These are phyloP conservation scores for Steatornis caripensis DNA, from an alignment of 2,113 vertebrate genomes.

Conservation along the genomic window DNA sequence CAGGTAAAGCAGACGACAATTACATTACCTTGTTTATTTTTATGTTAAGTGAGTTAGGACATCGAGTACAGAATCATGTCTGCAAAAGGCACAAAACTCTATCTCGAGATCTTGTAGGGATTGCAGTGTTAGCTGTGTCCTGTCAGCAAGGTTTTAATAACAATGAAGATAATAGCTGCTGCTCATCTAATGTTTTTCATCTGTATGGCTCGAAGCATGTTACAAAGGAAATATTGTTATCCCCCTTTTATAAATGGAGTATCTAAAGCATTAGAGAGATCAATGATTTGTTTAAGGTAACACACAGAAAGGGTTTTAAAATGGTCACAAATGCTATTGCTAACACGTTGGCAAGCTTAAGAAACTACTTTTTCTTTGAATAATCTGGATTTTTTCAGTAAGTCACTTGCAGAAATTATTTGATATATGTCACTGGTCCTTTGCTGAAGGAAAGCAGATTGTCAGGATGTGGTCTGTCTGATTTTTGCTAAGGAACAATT, in stretches of 20 bases:
- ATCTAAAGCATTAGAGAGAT: neutral
- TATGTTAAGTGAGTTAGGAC: neutral
- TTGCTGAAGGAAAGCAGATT: neutral
- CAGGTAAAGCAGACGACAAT: constrained; percentile 16
- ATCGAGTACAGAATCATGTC: neutral
- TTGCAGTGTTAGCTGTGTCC: neutral
- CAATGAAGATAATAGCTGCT: neutral
- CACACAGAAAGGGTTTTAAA: neutral
- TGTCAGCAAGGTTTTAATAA: constrained; percentile 26
- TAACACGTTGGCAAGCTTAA: neutral
- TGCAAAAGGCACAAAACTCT: neutral
- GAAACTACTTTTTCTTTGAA: neutral
- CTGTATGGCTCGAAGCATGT: neutral
- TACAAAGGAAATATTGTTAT: neutral
- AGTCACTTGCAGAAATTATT: neutral
- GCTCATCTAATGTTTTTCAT: constrained; percentile 3
- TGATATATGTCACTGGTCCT: neutral
- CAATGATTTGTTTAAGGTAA: neutral
- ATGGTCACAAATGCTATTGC: neutral
- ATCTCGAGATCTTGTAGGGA: neutral
- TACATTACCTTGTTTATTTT: neutral
- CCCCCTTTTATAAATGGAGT: neutral
- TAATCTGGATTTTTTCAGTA: neutral
- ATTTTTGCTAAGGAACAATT: neutral
- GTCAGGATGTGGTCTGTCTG: neutral